Percentiles rank a stretch among this genome's conserved stretches.
Conservation (phyloP, 2,888 invertebrate species). For the Drosophila affinis region DNA sequence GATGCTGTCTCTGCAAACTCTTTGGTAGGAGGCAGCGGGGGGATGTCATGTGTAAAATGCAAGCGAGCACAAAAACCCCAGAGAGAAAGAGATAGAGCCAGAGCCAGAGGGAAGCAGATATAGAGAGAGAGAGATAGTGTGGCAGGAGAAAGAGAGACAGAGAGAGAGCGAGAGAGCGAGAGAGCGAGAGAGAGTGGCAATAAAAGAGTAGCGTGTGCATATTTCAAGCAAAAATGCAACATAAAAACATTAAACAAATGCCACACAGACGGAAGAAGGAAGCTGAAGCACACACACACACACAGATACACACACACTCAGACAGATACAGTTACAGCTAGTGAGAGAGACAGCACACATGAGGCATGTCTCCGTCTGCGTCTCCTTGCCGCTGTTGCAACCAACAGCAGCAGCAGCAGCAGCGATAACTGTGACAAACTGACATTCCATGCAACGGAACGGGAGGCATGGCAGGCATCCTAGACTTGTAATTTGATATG, state of each 20-base stretch:
- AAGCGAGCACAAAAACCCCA: slow-evolving; percentile 56
- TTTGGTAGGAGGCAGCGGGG: slow-evolving; percentile 13
- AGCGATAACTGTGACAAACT: slow-evolving; percentile 62
- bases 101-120: too few relatives aligned
- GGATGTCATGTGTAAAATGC: slow-evolving; percentile 68
- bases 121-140: neutral
- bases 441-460: slow-evolving; percentile 33
- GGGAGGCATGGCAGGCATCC: slow-evolving; percentile 3
- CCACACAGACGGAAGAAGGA: slow-evolving; percentile 49
- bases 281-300: slow-evolving; percentile 4
- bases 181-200: slow-evolving; percentile 58
- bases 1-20: slow-evolving; percentile 61
- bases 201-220: slow-evolving; percentile 70
- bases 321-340: slow-evolving; percentile 10
- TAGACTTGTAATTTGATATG: slow-evolving; percentile 67
- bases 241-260: slow-evolving; percentile 76
- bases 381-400: slow-evolving; percentile 9
- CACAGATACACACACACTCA: neutral
- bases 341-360: slow-evolving; percentile 22
- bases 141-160: neutral
- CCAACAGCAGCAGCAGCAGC: neutral
- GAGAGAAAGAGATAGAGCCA: neutral
- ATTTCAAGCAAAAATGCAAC: slow-evolving; percentile 73
- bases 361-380: slow-evolving; percentile 21
- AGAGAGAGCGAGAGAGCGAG: too few relatives aligned